Evolutionary conservation across 2,113 vertebrate genomes (phyloP).

Genomic region (Danio rerio): DNA sequence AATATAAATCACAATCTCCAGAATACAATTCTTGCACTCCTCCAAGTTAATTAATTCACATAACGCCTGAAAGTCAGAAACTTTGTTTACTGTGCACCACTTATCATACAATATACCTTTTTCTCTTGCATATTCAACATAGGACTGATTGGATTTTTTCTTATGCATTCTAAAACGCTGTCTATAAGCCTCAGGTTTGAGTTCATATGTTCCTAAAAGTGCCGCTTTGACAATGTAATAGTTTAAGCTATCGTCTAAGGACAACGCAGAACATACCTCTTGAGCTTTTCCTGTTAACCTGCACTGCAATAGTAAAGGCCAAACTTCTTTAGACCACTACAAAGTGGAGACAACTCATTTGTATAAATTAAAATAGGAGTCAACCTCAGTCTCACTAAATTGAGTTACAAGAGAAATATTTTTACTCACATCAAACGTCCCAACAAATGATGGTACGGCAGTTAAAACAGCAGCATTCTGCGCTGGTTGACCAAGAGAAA

Average conservation of each 20-base stretch:
- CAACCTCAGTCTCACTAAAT: neutral
- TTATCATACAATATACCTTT: neutral
- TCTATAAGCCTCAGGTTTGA: neutral
- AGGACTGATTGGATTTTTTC: neutral
- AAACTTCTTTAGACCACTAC: neutral
- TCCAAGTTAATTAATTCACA: neutral
- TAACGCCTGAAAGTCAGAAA: neutral
- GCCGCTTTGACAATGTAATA: neutral
- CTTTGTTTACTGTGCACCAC: neutral
- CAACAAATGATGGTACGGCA: no score
- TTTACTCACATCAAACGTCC: neutral
- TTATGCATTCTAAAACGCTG: neutral
- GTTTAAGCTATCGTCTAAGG: neutral
- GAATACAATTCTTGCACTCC: neutral
- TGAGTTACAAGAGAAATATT: neutral
- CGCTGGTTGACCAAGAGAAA: neutral
- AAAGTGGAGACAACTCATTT: neutral
- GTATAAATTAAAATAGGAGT: neutral
- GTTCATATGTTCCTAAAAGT: neutral
- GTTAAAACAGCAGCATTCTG: no score
- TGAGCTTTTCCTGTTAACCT: neutral
- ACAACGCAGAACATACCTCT: neutral
- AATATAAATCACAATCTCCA: neutral
- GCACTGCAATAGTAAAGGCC: no score
- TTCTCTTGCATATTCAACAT: neutral